phyloP scores from a whole-genome alignment of 2,113 vertebrate species.

The Brienomyrus brachyistius region DNA sequence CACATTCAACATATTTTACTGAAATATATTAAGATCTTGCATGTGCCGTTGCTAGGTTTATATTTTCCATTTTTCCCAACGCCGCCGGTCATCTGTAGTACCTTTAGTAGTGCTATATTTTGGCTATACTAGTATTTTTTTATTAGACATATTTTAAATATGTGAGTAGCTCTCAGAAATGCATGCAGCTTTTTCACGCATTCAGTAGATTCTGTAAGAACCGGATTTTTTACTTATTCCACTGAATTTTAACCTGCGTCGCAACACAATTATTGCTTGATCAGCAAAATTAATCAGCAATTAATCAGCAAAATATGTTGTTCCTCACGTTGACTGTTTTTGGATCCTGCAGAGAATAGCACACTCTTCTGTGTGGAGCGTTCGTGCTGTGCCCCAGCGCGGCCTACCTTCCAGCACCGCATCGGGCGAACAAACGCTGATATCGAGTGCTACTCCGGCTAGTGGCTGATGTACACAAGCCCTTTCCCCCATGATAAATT shows the following conservation, averaged over 20 bases:
- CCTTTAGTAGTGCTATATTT: not conserved
- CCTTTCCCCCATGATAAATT: not conserved
- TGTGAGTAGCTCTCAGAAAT: not conserved
- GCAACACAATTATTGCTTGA: not conserved
- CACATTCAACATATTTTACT: not conserved
- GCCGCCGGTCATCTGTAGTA: not conserved
- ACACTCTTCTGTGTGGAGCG: not conserved
- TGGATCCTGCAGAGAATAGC: not conserved
- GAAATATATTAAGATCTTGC: not conserved
- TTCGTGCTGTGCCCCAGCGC: not conserved
- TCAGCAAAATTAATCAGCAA: not conserved
- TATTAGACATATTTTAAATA: not conserved
- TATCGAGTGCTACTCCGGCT: not conserved
- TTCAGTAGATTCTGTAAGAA: not conserved
- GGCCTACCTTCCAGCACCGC: not conserved
- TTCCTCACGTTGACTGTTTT: not conserved
- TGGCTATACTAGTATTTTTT: not conserved
- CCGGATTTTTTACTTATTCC: not conserved
- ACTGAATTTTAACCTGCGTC: not conserved
- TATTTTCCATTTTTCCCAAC: not conserved
- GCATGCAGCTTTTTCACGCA: not conserved
- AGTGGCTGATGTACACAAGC: not conserved
- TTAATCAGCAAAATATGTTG: not conserved
- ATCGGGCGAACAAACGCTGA: not conserved
- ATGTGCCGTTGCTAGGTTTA: not conserved